phyloP scores from a whole-genome alignment of 2,797 vertebrate genomes.

The Benthosema pterotum region DNA sequence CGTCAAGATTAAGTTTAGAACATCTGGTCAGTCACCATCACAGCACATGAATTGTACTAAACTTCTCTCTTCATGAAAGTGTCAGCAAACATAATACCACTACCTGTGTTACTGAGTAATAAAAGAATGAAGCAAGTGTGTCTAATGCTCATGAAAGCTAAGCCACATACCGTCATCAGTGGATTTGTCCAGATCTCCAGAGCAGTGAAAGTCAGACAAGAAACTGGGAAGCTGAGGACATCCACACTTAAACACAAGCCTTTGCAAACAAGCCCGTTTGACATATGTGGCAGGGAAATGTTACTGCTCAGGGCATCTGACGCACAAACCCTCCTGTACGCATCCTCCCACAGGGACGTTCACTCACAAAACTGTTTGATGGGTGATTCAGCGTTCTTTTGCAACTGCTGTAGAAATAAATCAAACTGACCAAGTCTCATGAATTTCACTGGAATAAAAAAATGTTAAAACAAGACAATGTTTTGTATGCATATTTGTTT shows the following conservation, averaged over 20 bases:
- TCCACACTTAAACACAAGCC: conserved; percentile 56
- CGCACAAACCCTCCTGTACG: conserved; percentile 59
- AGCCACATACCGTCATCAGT: conserved; percentile 75
- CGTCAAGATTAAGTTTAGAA: too few relatives aligned
- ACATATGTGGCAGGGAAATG: conserved; percentile 68
- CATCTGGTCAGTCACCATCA: too few relatives aligned
- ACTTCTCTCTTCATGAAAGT: too few relatives aligned
- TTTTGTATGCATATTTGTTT: too few relatives aligned
- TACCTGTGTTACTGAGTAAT: background rate
- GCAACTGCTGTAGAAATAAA: conserved; percentile 21
- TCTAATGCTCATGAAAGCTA: background rate
- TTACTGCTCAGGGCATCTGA: conserved; percentile 58
- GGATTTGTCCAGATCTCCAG: conserved; percentile 62
- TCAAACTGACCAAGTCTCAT: background rate
- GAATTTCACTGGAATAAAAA: too few relatives aligned
- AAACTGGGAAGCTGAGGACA: conserved; percentile 43
- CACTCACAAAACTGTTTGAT: conserved; percentile 59
- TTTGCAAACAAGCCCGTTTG: conserved; percentile 70
- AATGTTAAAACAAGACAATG: too few relatives aligned
- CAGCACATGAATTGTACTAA: too few relatives aligned
- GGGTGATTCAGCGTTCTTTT: conserved; percentile 49
- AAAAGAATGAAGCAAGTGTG: background rate
- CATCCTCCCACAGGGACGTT: conserved; percentile 65
- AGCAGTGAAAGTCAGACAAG: conserved; percentile 29
- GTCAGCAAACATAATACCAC: too few relatives aligned